Evolutionary conservation across 1,140 invertebrate species (phyloP), one percentile per base, ranked within the genome.

Genomic region (Dinoponera quadriceps): DNA sequence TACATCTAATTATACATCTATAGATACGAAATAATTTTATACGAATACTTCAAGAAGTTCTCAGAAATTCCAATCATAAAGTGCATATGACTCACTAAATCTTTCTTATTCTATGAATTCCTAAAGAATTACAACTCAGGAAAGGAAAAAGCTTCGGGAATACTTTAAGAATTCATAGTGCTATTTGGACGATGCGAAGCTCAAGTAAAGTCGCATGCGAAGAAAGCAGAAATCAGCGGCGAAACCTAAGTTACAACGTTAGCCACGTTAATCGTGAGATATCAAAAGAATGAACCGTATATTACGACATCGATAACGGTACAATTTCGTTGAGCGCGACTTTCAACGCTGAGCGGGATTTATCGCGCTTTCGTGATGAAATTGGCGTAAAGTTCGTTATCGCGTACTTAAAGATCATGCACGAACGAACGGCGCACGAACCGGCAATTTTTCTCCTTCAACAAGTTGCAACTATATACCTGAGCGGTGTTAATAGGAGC

Each of bases 181-280:
- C n/a, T n/a, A n/a, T n/a, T n/a, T n/a, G n/a, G n/a, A n/a, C n/a
- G n/a, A n/a, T 44, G n/a, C 33, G 71, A 69, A 80, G 75, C 75
- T 27, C 20, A 33, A 78, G 18, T 78, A 71, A 80, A 57, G 48
- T 80, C 22, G 3, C 65, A 80, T 71, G 75, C 65, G 9, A 9
- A 9, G 7, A 44, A 71, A 57, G 63, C 22, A 18, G 29, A 44
- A 18, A 3, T 3, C 18, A 25, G 2, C 9, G 18, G 16, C 33
- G n/a, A 71, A 55, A 69, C 14, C 14, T 69, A 69, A 44, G n/a
- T 68, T 65, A 22, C 13, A 27, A 27, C 16, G 22, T 9, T 13
- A 44, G 4, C 18, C 18, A n/a, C 16, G 2, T 77, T 63, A 51
- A 44, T 75, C 27, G 4, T 63, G 33, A 54, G 0, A 33, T 22